phyloP scores from a whole-genome alignment of 2,888 invertebrate species.

The Mycalesis mineus region DNA sequence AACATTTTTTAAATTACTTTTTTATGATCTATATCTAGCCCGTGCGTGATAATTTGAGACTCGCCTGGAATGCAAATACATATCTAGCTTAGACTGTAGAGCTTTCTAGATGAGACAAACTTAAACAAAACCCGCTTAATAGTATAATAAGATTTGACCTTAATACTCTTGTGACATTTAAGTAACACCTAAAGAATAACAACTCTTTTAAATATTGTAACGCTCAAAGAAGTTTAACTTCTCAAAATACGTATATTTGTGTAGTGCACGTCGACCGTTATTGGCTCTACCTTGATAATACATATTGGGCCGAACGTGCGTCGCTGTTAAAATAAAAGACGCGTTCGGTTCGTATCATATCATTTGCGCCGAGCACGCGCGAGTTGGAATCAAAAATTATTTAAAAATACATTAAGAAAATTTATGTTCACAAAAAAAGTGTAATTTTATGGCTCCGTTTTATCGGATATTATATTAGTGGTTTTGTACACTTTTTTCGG shows the following conservation, averaged over 20 bases:
- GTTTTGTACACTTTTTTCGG: constrained; percentile 2
- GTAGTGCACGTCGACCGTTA: not conserved
- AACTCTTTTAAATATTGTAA: too few species aligned
- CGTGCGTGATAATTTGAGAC: too few species aligned
- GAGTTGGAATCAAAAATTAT: constrained; percentile 20
- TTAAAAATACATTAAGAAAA: constrained; percentile 24
- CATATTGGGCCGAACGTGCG: constrained; percentile 12
- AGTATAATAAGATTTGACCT: too few species aligned
- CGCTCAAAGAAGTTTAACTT: too few species aligned
- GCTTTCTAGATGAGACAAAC: too few species aligned
- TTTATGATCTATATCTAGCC: too few species aligned
- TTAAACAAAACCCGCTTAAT: too few species aligned
- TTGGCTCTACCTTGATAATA: not conserved
- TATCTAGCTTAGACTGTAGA: too few species aligned
- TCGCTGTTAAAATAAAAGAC: constrained; percentile 13
- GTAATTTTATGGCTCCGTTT: constrained; percentile 16
- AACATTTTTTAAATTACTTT: too few species aligned
- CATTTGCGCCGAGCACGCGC: constrained; percentile 19
- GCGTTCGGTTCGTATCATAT: constrained; percentile 16
- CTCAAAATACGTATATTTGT: not conserved
- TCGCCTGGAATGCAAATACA: too few species aligned
- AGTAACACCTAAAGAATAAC: too few species aligned
- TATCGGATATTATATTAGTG: constrained; percentile 12
- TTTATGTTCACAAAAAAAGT: constrained; percentile 20
- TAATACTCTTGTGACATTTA: too few species aligned